These are phyloP conservation scores for Phyllopteryx taeniolatus DNA, from an alignment of 2,113 vertebrate species.

Conservation along the genomic window DNA sequence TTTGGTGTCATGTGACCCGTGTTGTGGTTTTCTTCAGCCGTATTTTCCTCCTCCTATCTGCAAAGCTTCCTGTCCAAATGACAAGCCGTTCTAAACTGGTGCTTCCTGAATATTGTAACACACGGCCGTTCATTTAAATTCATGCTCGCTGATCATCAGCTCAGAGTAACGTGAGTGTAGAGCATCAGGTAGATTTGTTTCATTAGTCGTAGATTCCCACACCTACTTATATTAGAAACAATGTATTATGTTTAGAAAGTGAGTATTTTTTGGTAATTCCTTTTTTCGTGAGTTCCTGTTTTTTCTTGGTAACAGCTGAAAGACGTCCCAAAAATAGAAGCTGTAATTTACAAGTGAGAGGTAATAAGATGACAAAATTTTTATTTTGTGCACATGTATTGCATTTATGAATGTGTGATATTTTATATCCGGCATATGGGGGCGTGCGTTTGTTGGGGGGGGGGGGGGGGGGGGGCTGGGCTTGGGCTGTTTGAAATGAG, in stretches of 20 bases:
- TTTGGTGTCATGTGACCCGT: slow-evolving; percentile 69
- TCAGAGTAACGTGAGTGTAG: not conserved
- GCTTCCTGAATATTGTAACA: slow-evolving; percentile 47
- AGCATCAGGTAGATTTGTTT: not conserved
- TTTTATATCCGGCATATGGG: slow-evolving; percentile 14
- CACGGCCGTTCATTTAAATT: not conserved
- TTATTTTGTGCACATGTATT: not conserved
- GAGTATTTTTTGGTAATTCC: not conserved
- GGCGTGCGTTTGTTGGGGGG: not conserved
- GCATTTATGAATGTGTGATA: not conserved
- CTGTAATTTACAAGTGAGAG: not conserved
- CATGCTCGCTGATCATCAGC: not conserved
- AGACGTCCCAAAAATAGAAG: not conserved
- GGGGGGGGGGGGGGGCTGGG: slow-evolving; percentile 34
- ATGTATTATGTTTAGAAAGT: not conserved
- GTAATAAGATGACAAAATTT: too few species aligned
- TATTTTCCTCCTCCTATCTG: slow-evolving; percentile 55
- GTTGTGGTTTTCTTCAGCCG: slow-evolving; percentile 62
- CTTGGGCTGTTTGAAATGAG: slow-evolving; percentile 74
- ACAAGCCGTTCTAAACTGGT: slow-evolving; percentile 26
- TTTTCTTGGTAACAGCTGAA: not conserved
- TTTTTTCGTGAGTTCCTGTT: not conserved
- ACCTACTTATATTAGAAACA: not conserved
- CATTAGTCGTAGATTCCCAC: not conserved
- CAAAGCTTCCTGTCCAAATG: slow-evolving; percentile 67